These are phyloP conservation scores for Zhuqinia jingwanae DNA, from an alignment of 2,888 invertebrate species.

Conservation along the genomic window DNA sequence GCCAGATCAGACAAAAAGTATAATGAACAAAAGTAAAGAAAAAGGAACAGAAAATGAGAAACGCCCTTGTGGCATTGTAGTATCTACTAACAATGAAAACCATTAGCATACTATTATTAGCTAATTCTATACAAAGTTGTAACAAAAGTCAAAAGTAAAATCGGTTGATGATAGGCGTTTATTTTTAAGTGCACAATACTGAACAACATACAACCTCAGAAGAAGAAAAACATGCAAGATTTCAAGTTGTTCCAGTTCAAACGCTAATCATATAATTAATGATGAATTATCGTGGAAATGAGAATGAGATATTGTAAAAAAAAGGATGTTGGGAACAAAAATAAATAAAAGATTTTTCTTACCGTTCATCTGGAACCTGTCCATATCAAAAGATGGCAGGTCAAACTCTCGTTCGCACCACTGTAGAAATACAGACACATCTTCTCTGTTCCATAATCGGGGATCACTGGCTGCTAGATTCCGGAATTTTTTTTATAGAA, in stretches of 20 bases:
- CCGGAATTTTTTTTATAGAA: slow-evolving; percentile 74
- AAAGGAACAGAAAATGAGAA: slow-evolving; percentile 39
- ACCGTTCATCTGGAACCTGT: slow-evolving; percentile 98
- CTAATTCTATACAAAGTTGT: too few species aligned
- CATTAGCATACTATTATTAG: slow-evolving; percentile 8
- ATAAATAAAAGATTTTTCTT: slow-evolving; percentile 79
- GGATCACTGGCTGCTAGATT: slow-evolving; percentile 88
- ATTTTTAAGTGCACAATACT: background rate
- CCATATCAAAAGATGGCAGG: slow-evolving; percentile 94
- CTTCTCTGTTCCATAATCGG: slow-evolving; percentile 93
- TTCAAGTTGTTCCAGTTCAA: background rate
- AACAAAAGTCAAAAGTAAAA: background rate
- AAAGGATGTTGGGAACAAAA: background rate
- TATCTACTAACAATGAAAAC: background rate
- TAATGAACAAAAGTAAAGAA: slow-evolving; percentile 27
- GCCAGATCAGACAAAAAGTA: slow-evolving; percentile 17
- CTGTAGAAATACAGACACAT: slow-evolving; percentile 91
- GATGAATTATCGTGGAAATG: slow-evolving; percentile 9
- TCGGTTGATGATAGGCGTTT: slow-evolving; percentile 13
- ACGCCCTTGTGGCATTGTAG: slow-evolving; percentile 66
- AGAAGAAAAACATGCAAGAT: background rate
- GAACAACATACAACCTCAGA: too few species aligned
- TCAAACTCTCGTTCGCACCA: slow-evolving; percentile 97
- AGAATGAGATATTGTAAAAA: background rate
- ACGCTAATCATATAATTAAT: background rate